Conservation (phyloP, 2,888 invertebrate species). For the Epirrita christyi region DNA sequence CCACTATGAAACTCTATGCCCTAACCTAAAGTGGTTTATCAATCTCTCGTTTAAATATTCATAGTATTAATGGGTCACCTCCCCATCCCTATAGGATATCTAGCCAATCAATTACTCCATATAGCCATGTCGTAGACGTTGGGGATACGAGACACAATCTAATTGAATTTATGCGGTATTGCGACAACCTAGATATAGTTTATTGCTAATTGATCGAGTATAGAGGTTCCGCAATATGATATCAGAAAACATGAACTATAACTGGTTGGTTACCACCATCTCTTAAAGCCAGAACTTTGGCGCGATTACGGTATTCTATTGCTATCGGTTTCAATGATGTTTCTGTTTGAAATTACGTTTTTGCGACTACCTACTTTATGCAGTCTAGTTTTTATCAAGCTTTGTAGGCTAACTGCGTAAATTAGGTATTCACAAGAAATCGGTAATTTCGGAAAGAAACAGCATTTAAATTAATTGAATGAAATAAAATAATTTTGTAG, state of each 20-base stretch:
- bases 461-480: no score
- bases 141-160: slow-evolving; percentile 57
- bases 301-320: no score
- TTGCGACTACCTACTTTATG: no score
- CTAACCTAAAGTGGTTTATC: slow-evolving; percentile 21
- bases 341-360: no score
- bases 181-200: slow-evolving; percentile 65
- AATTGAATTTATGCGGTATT: slow-evolving; percentile 78
- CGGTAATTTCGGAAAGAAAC: no score
- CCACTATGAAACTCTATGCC: background rate
- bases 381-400: no score
- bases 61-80: slow-evolving; percentile 33
- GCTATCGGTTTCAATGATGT: no score
- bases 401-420: no score
- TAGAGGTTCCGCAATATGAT: slow-evolving; percentile 50
- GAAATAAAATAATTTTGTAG: no score
- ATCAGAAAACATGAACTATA: slow-evolving; percentile 37
- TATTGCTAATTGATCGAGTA: slow-evolving; percentile 75
- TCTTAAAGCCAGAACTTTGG: no score
- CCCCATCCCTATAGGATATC: slow-evolving; percentile 38
- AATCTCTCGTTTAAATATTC: slow-evolving; percentile 31
- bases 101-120: slow-evolving; percentile 69
- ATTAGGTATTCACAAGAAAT: no score
- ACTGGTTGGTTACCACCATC: slow-evolving; percentile 2
- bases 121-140: slow-evolving; percentile 62